Evolutionary conservation across 1,140 invertebrate species (phyloP), one percentile per base, ranked within the genome.

Genomic region (Zeugodacus cucurbitae): DNA sequence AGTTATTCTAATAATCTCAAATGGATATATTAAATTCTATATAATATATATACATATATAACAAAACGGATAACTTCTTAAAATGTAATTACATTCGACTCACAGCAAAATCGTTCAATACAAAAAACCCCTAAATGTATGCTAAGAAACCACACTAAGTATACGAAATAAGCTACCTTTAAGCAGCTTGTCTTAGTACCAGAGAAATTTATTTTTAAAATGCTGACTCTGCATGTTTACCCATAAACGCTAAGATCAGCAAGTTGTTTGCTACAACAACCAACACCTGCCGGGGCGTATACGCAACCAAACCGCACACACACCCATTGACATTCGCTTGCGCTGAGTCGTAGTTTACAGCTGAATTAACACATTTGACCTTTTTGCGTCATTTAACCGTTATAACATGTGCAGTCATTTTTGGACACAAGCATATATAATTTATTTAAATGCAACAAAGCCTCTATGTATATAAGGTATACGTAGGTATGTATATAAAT

Each of bases 311-410:
- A 74, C 17, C 67, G 17, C 11, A 37, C 14, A 32, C 5, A 70
- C 20, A 32, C 32, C 10, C 7, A 34, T 74, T 37, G 32, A 22
- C 20, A 22, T n/a, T n/a, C 17, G 6, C 32, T 14, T 5, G 14
- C 67, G n/a, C 17, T 41, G 67, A 41, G 32, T 74, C 17, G 67
- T 74, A 8, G 20, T 20, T 74, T 74, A 34, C 67, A 37, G 67
- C 34, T 74, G 67, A 74, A 74, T 74, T 74, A 74, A 74, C 34
- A 74, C 67, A 74, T 74, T 74, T 74, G 34, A 74, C 67, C 34
- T 74, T 74, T 74, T 74, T 74, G 34, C 67, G 5, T 20, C 67
- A 74, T 74, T 74, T 74, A 74, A 74, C 67, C 34, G 67, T 22
- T 74, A 6, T 74, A 74, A 37, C 32, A 20, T 37, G 67, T 74